Conservation (phyloP, 2,113 vertebrate species). For the Nesoenas mayeri region DNA sequence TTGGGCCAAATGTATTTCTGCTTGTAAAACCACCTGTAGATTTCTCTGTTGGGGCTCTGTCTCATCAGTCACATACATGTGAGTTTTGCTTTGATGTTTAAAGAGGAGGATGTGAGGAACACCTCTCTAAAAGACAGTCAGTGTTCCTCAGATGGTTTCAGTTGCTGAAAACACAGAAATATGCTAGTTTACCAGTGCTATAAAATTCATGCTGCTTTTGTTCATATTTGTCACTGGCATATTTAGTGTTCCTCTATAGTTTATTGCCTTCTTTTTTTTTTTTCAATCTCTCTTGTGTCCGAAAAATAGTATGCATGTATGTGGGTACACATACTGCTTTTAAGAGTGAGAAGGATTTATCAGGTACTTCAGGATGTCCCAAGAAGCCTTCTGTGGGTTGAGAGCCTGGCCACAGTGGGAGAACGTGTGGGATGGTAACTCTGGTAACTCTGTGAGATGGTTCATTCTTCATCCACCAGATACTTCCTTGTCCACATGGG, state of each 20-base stretch:
- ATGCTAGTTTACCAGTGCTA: neutral
- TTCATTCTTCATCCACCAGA: neutral
- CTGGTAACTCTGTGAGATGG: neutral
- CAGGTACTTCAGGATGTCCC: neutral
- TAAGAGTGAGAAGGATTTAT: neutral
- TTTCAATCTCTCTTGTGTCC: neutral
- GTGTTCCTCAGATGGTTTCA: neutral
- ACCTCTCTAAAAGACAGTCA: neutral
- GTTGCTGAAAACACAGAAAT: neutral
- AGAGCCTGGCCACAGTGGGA: neutral
- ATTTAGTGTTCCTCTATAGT: neutral
- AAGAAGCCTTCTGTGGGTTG: neutral
- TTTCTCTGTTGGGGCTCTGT: neutral
- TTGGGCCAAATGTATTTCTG: neutral
- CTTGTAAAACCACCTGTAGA: neutral
- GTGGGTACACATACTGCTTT: neutral
- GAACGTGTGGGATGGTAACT: neutral
- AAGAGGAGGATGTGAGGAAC: neutral
- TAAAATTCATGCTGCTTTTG: neutral
- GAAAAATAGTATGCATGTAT: neutral
- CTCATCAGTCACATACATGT: neutral
- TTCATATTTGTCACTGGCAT: neutral
- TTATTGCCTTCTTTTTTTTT: neutral
- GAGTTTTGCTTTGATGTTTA: neutral
- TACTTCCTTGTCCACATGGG: neutral